Conservation (phyloP, 2,888 invertebrate species). For the Cephus pygmeus region DNA sequence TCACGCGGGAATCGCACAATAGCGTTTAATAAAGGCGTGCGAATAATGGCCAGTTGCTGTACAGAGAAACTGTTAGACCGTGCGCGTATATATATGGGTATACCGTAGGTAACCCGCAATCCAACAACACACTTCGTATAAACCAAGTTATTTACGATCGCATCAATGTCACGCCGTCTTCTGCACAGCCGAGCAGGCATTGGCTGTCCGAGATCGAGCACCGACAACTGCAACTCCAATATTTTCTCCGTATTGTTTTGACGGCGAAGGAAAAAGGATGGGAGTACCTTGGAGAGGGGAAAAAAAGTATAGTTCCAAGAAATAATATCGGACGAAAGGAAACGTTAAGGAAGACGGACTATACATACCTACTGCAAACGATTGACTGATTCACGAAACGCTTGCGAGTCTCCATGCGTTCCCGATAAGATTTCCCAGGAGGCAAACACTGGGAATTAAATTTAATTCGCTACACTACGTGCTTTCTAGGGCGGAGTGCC, state of each 20-base stretch:
- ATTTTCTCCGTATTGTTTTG: neutral
- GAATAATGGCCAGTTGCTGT: neutral
- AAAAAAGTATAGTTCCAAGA: neutral
- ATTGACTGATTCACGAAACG: neutral
- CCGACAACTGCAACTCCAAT: neutral
- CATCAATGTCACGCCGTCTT: constrained; percentile 23
- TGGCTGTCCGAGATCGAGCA: neutral
- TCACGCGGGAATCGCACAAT: neutral
- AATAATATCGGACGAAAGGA: neutral
- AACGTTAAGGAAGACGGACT: neutral
- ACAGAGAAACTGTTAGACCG: neutral
- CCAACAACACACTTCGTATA: constrained; percentile 4
- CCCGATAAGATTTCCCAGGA: neutral
- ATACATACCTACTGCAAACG: neutral
- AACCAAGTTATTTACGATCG: constrained; percentile 20
- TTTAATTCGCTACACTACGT: neutral
- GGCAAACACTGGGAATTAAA: neutral
- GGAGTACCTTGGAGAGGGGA: neutral
- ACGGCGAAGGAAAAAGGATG: neutral
- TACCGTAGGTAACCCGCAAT: constrained; percentile 14
- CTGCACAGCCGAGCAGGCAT: neutral
- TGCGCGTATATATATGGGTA: constrained; percentile 3
- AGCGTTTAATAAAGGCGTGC: neutral
- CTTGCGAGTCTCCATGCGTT: neutral
- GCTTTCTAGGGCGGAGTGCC: neutral